These are phyloP conservation scores for Ooceraea biroi DNA, from an alignment of 1,140 invertebrate species.

Conservation along the genomic window DNA sequence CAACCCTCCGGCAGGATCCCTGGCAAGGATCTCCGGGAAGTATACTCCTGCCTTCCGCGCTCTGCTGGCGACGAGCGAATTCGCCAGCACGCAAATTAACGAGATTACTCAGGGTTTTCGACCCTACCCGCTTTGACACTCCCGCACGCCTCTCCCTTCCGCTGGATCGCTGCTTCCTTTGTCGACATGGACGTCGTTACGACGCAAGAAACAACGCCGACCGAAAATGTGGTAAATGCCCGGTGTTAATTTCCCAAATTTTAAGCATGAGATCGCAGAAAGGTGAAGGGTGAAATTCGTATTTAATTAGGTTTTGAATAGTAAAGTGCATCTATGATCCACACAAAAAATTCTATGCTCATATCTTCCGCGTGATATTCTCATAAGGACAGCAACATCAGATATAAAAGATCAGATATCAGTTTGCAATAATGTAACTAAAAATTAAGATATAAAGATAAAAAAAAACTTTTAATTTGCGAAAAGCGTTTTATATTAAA, in stretches of 20 bases:
- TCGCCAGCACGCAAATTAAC: slow-evolving; percentile 76
- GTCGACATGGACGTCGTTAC: slow-evolving; percentile 55
- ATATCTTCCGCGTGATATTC: no score
- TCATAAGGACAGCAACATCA: no score
- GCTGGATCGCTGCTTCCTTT: slow-evolving; percentile 55
- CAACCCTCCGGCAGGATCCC: slow-evolving; percentile 59
- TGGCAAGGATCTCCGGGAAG: slow-evolving; percentile 47
- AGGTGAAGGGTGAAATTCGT: neutral
- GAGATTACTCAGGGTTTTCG: slow-evolving; percentile 68
- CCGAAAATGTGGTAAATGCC: slow-evolving; percentile 44
- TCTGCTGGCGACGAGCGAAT: slow-evolving; percentile 33
- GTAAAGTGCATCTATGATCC: no score
- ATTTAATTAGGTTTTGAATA: neutral
- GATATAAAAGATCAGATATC: no score
- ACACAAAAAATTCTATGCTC: no score
- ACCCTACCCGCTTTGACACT: slow-evolving; percentile 47
- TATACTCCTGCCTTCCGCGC: slow-evolving; percentile 25
- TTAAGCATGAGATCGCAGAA: slow-evolving; percentile 12
- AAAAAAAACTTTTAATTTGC: neutral
- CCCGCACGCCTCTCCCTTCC: slow-evolving; percentile 17
- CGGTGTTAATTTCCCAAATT: slow-evolving; percentile 28
- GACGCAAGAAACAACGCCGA: slow-evolving; percentile 41
- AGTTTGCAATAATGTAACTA: no score
- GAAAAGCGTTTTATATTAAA: neutral
- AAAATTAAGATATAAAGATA: slow-evolving; percentile 4